Conservation (phyloP, 2,797 vertebrate genomes). For the Ciconia nigra region DNA sequence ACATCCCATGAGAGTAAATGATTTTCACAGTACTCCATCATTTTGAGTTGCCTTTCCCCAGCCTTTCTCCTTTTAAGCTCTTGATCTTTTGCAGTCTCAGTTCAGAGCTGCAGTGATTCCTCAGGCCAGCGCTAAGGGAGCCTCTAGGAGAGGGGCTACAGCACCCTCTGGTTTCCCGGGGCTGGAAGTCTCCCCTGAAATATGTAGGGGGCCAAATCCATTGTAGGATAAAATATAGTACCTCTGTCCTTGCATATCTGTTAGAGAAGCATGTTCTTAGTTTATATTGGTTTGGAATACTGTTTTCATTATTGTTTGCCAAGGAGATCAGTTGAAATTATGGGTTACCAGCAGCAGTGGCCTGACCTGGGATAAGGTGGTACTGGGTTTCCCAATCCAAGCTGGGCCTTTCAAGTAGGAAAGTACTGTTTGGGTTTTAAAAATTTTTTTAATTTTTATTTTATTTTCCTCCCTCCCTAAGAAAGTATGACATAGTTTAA, state of each 20-base stretch:
- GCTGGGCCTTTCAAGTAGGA: background rate
- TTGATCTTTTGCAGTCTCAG: background rate
- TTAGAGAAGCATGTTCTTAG: background rate
- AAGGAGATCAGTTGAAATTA: background rate
- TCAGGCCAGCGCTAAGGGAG: background rate
- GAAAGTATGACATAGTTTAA: background rate
- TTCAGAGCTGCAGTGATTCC: background rate
- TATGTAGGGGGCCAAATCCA: background rate
- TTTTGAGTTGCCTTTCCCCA: background rate
- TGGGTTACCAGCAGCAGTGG: background rate
- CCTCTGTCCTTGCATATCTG: background rate
- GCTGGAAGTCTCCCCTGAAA: background rate
- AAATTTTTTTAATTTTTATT: too few species aligned
- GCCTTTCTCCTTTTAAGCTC: background rate
- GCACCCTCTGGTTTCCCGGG: background rate
- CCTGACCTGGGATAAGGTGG: background rate
- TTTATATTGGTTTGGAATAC: background rate
- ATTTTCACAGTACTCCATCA: background rate
- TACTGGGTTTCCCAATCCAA: background rate
- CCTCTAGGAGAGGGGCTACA: background rate
- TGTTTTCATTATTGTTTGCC: background rate
- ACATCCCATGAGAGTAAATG: background rate
- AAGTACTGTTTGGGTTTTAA: background rate
- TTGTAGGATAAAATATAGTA: background rate
- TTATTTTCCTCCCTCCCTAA: too few species aligned